Evolutionary conservation across 2,113 vertebrate species (phyloP).

Genomic region (Desmodus rotundus): DNA sequence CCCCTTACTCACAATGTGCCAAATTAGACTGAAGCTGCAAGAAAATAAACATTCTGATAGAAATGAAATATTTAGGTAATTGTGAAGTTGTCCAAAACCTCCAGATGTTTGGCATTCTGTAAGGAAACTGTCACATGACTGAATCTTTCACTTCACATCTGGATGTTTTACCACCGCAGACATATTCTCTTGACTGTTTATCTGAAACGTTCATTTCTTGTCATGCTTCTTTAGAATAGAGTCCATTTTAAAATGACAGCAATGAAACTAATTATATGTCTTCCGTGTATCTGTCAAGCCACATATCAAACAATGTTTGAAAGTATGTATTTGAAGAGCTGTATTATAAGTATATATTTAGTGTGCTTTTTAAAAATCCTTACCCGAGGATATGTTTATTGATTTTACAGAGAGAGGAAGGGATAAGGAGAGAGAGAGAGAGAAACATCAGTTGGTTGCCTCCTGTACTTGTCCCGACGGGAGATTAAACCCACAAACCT

Average conservation of each 20-base stretch:
- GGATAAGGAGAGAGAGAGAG: too few relatives aligned
- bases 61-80: conserved; percentile 41
- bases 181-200: background rate
- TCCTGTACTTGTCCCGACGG: too few relatives aligned
- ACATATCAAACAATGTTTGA: background rate
- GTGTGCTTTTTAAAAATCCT: background rate
- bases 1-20: background rate
- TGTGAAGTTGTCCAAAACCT: background rate
- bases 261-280: conserved; percentile 21
- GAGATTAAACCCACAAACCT: too few relatives aligned
- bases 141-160: conserved; percentile 34
- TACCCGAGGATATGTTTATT: too few relatives aligned
- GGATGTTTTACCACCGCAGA: background rate
- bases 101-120: conserved; percentile 46
- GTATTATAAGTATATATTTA: background rate
- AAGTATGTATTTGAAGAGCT: conserved; percentile 38
- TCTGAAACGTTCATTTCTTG: conserved; percentile 44
- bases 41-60: conserved; percentile 27
- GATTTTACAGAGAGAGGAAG: too few relatives aligned
- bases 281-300: background rate
- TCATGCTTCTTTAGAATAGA: conserved; percentile 34
- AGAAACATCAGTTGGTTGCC: too few relatives aligned
- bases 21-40: background rate
- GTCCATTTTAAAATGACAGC: background rate
- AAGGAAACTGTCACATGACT: background rate